Conservation (phyloP, 1,140 invertebrate genomes). For the Musca domestica region DNA sequence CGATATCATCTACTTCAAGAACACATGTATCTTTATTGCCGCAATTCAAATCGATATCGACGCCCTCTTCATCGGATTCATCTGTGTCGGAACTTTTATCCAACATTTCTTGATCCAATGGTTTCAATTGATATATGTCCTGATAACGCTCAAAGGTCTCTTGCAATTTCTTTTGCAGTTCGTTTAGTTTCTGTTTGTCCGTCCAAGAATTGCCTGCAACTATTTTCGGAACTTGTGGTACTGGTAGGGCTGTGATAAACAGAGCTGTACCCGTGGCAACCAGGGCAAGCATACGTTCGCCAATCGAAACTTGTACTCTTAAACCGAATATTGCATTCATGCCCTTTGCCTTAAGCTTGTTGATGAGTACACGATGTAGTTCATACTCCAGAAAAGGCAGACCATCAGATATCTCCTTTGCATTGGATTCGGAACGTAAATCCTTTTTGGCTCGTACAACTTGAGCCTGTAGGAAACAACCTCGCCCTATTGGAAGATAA, state of each 20-base stretch:
- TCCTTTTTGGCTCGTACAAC: slow-evolving; percentile 79
- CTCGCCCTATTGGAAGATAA: slow-evolving; percentile 53
- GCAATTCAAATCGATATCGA: slow-evolving; percentile 71
- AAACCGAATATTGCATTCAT: slow-evolving; percentile 92
- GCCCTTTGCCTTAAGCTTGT: slow-evolving; percentile 88
- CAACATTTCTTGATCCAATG: slow-evolving; percentile 42
- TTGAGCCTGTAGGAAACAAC: slow-evolving; percentile 74
- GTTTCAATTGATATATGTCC: slow-evolving; percentile 67
- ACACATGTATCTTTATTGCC: slow-evolving; percentile 83
- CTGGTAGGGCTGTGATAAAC: slow-evolving; percentile 72
- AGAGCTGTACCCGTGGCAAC: slow-evolving; percentile 86
- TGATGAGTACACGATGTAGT: slow-evolving; percentile 84
- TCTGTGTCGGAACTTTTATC: slow-evolving; percentile 61
- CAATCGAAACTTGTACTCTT: slow-evolving; percentile 80
- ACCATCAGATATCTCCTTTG: slow-evolving; percentile 90
- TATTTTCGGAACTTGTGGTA: slow-evolving; percentile 66
- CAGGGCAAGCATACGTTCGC: slow-evolving; percentile 82
- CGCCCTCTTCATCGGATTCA: slow-evolving; percentile 71
- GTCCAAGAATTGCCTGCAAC: slow-evolving; percentile 64
- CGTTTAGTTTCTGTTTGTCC: slow-evolving; percentile 62
- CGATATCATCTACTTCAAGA: slow-evolving; percentile 83
- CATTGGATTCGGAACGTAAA: slow-evolving; percentile 79
- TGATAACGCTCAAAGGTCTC: slow-evolving; percentile 69
- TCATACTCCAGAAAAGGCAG: slow-evolving; percentile 96
- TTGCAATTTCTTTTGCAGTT: slow-evolving; percentile 65